A percentile compares a stretch with the other conserved stretches of the same genome.
phyloP scores from a whole-genome alignment of 2,797 vertebrate species.

The Periparus ater region DNA sequence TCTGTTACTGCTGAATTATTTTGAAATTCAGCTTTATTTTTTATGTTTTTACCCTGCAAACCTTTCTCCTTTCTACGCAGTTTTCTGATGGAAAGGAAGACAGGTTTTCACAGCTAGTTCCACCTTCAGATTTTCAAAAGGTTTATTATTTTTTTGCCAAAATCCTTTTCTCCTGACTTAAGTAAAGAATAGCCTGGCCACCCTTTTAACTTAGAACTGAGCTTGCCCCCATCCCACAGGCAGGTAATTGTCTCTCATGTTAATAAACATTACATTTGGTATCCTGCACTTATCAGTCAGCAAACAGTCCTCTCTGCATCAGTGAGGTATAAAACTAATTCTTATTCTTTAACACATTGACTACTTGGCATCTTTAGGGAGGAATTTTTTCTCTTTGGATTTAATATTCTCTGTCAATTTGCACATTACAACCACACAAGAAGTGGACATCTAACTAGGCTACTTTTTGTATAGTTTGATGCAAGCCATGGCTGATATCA shows the following conservation, averaged over 20 bases:
- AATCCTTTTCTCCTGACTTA: background rate
- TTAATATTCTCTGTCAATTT: background rate
- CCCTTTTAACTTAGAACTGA: background rate
- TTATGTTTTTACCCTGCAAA: background rate
- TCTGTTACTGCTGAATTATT: background rate
- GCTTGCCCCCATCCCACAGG: background rate
- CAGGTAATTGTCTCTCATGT: background rate
- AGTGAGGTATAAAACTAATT: background rate
- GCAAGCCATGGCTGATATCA: background rate
- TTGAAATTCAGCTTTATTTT: background rate
- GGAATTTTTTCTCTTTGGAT: background rate
- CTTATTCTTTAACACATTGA: background rate
- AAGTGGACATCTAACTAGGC: background rate
- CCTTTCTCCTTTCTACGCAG: background rate
- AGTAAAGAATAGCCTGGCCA: background rate
- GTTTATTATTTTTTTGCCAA: background rate
- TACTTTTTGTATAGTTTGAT: background rate
- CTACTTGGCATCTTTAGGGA: background rate
- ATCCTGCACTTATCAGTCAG: background rate
- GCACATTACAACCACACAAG: background rate
- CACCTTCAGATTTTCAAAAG: background rate
- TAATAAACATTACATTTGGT: background rate
- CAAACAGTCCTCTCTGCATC: background rate
- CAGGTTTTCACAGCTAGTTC: background rate
- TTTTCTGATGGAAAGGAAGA: background rate